Evolutionary conservation across 2,888 invertebrate genomes (phyloP).

Genomic region (Keiferia lycopersicella): DNA sequence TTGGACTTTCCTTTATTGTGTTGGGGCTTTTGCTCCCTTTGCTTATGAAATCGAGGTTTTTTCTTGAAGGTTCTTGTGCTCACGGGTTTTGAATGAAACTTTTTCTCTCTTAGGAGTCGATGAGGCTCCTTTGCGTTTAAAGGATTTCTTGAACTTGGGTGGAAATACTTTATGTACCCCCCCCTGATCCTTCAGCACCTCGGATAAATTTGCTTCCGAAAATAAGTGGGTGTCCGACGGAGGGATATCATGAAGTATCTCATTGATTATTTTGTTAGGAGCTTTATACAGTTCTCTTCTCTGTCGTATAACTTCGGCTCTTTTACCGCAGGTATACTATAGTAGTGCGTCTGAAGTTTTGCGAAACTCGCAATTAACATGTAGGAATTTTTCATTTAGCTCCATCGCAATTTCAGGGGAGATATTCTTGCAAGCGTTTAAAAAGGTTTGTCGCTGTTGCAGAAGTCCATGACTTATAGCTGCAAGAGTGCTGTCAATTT

Average conservation of each 20-base stretch:
- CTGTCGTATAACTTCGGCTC: conserved; percentile 11
- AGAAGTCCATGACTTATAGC: conserved; percentile 32
- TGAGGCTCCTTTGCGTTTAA: conserved; percentile 14
- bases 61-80: too few relatives aligned
- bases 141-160: conserved; percentile 16
- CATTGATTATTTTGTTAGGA: neutral
- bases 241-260: neutral
- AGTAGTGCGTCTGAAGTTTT: conserved; percentile 27
- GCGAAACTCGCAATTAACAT: too few relatives aligned
- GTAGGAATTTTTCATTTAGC: too few relatives aligned
- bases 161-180: conserved; percentile 9
- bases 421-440: too few relatives aligned
- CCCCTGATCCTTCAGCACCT: conserved; percentile 9
- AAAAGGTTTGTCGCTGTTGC: too few relatives aligned
- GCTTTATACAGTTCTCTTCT: conserved; percentile 12
- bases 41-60: too few relatives aligned
- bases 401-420: too few relatives aligned
- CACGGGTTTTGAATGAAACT: too few relatives aligned
- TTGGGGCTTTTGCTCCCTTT: neutral
- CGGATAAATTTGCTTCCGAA: neutral
- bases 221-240: conserved; percentile 15
- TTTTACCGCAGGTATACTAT: conserved; percentile 30
- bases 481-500: conserved; percentile 24
- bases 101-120: neutral
- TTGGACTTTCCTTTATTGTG: neutral